Conservation (phyloP, 2,888 invertebrate species). For the Drosophila melanosoma region DNA sequence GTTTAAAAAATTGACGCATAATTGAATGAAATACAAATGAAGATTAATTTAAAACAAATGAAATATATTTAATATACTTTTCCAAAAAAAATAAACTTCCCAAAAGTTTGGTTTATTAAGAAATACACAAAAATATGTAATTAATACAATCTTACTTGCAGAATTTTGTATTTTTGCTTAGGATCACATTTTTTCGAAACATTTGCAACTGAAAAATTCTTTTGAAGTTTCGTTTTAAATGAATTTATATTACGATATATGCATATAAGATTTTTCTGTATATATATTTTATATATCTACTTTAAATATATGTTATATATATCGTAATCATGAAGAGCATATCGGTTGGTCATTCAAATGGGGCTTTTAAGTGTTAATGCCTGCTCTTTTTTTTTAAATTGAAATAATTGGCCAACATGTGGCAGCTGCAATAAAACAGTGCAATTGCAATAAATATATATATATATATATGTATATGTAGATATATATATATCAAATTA, state of each 20-base stretch:
- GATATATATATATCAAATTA: conserved; percentile 31
- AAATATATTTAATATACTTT: neutral
- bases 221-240: neutral
- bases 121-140: neutral
- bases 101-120: neutral
- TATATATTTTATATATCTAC: neutral
- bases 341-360: neutral
- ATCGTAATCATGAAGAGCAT: neutral
- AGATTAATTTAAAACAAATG: neutral
- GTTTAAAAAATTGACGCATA: neutral
- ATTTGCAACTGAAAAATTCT: neutral
- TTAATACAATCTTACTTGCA: neutral
- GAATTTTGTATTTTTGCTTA: neutral
- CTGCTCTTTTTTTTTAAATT: conserved; percentile 1
- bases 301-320: neutral
- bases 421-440: conserved; percentile 9
- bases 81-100: neutral
- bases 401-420: conserved; percentile 45
- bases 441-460: conserved; percentile 46
- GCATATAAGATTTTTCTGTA: neutral
- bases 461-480: no score
- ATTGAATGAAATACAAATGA: neutral
- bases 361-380: neutral
- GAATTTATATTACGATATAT: neutral
- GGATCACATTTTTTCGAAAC: neutral